These are phyloP conservation scores for Lissonota sp. DNA, from an alignment of 2,888 invertebrate species.

Conservation along the genomic window DNA sequence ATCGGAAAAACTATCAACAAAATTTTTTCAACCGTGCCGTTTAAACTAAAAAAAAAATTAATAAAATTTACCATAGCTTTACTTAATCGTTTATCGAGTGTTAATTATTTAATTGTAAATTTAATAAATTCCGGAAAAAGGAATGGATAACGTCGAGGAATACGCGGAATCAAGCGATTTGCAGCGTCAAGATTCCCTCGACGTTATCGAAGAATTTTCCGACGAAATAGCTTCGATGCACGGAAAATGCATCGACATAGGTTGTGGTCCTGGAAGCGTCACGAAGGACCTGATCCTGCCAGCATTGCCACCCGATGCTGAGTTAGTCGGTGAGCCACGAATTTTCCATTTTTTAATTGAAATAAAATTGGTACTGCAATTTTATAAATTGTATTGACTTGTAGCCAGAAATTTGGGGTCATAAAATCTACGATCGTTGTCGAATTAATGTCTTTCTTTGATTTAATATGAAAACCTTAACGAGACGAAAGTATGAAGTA, in stretches of 20 bases:
- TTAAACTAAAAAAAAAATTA: neutral
- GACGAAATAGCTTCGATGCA: conserved; percentile 79
- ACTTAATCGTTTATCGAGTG: neutral
- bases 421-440: conserved; percentile 11
- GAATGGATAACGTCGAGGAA: conserved; percentile 75
- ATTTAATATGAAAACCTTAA: neutral
- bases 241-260: conserved; percentile 86
- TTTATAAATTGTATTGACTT: neutral
- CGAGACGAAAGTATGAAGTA: neutral
- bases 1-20: neutral
- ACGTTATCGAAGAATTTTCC: conserved; percentile 88
- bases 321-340: conserved; percentile 77
- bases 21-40: neutral
- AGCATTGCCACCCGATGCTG: conserved; percentile 86
- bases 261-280: conserved; percentile 91
- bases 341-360: neutral
- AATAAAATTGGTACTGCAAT: neutral
- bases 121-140: neutral
- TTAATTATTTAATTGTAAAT: no score
- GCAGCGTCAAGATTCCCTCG: conserved; percentile 88
- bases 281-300: conserved; percentile 88
- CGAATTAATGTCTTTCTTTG: neutral
- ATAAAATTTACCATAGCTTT: neutral
- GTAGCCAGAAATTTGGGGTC: neutral
- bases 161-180: conserved; percentile 89